These are phyloP conservation scores for Hydropsyche tenuis DNA, from an alignment of 1,140 invertebrate genomes.

Conservation along the genomic window DNA sequence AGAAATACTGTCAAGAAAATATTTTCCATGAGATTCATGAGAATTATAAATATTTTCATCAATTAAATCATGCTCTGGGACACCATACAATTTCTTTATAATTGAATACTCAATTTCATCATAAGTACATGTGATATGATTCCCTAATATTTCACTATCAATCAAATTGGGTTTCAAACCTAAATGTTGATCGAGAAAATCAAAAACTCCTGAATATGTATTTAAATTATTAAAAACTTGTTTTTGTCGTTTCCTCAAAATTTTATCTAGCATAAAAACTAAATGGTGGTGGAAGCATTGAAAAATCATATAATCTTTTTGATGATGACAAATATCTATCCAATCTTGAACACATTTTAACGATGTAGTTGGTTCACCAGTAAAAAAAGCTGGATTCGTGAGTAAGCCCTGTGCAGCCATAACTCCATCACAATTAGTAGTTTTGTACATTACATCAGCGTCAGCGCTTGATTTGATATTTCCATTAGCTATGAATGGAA, in stretches of 20 bases:
- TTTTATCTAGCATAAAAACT: conserved; percentile 90
- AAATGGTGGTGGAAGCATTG: conserved; percentile 91
- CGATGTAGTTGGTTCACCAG: conserved; percentile 73
- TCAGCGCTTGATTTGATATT: conserved; percentile 78
- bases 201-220: conserved; percentile 71
- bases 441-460: conserved; percentile 69
- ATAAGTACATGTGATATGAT: conserved; percentile 50
- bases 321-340: conserved; percentile 73
- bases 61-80: background rate
- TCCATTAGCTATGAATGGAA: conserved; percentile 93
- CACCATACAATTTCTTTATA: conserved; percentile 37
- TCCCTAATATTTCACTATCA: conserved; percentile 52
- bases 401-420: conserved; percentile 92
- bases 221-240: conserved; percentile 80
- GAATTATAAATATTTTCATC: conserved; percentile 35
- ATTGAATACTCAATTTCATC: conserved; percentile 38
- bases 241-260: conserved; percentile 73
- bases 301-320: conserved; percentile 69
- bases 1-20: conserved; percentile 38
- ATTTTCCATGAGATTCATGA: conserved; percentile 41
- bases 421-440: conserved; percentile 78
- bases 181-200: conserved; percentile 71
- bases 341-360: conserved; percentile 83
- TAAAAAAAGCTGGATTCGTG: conserved; percentile 89
- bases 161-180: conserved; percentile 57